phyloP scores from a whole-genome alignment of 1,140 invertebrate species.

The Asbolus verrucosus region DNA sequence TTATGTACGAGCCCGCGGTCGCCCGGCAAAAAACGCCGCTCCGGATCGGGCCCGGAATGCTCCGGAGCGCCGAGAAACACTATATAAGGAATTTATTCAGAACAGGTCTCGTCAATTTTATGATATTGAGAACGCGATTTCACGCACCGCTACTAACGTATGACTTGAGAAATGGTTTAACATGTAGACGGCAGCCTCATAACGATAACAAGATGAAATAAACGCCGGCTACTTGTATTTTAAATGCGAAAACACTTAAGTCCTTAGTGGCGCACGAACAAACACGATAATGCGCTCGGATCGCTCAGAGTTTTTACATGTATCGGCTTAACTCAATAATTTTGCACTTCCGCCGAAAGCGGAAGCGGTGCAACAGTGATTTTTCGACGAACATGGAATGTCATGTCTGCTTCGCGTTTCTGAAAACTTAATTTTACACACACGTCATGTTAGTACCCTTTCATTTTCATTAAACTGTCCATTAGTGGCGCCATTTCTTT shows the following conservation, averaged over 20 bases:
- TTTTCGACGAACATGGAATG: too few species aligned
- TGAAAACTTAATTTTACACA: too few species aligned
- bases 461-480: too few species aligned
- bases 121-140: conserved; percentile 43
- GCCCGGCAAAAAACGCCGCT: conserved; percentile 15
- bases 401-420: too few species aligned
- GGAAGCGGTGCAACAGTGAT: too few species aligned
- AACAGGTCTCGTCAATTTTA: conserved; percentile 44
- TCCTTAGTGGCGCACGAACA: too few species aligned
- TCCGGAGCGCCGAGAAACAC: conserved; percentile 16
- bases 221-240: not conserved
- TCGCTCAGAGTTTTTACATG: too few species aligned
- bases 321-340: too few species aligned
- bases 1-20: conserved; percentile 19
- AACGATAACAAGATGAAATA: conserved; percentile 21
- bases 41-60: conserved; percentile 34
- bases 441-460: too few species aligned
- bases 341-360: too few species aligned
- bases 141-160: conserved; percentile 35
- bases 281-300: too few species aligned
- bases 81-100: conserved; percentile 43
- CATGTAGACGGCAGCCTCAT: conserved; percentile 15
- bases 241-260: not conserved
- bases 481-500: too few species aligned
- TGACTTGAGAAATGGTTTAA: conserved; percentile 36